Conservation (phyloP, 92 coral and sea anemone genomes). For the Galaxea fascicularis region DNA sequence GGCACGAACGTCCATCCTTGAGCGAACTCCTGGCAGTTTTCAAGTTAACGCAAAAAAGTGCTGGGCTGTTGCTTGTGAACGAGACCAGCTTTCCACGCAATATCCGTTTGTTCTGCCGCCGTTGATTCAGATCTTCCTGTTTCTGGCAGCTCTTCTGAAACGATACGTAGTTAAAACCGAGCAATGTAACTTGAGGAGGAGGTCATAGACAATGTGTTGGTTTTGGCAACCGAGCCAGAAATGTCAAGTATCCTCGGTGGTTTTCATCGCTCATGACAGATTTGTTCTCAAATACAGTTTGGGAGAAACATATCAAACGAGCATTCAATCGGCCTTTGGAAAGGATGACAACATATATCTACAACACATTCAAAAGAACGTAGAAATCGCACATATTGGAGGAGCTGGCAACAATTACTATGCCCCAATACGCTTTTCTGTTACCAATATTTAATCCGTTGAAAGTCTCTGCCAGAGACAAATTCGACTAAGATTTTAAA, state of each 20-base stretch:
- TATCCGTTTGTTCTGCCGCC: not conserved
- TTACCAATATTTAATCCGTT: not conserved
- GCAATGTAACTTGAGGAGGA: slow-evolving; percentile 12
- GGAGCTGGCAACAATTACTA: not conserved
- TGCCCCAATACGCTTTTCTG: not conserved
- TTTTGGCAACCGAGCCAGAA: slow-evolving; percentile 20
- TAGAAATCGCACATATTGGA: not conserved
- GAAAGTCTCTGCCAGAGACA: not conserved
- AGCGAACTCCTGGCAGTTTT: no score
- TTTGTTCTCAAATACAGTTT: not conserved
- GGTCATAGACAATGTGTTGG: not conserved
- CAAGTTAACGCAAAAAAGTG: not conserved
- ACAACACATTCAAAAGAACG: not conserved
- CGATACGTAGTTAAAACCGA: not conserved
- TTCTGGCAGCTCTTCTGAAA: not conserved
- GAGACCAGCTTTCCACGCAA: not conserved
- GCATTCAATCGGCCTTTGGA: not conserved
- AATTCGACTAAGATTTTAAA: not conserved
- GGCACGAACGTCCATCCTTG: not conserved
- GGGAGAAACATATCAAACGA: not conserved
- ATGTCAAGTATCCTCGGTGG: slow-evolving; percentile 6
- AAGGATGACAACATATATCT: not conserved
- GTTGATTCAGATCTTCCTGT: not conserved
- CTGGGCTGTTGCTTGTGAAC: not conserved
- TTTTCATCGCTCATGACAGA: slow-evolving; percentile 12